Evolutionary conservation across 2,113 vertebrate species (phyloP), one percentile per base, ranked within the genome.

Genomic region (Pyxicephalus adspersus): DNA sequence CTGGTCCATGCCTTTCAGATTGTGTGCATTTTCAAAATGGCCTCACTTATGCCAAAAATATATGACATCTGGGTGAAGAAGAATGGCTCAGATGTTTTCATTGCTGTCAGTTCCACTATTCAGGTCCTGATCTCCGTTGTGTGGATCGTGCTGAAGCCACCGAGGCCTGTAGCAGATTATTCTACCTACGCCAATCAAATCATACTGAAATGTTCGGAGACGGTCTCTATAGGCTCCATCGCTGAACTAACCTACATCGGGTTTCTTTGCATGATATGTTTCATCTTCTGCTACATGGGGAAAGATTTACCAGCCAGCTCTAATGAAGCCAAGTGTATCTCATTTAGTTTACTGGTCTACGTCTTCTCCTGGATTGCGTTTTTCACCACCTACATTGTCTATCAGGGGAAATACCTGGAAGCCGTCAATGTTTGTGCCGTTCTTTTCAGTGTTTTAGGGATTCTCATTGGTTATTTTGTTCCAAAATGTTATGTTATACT

Each of bases 281-380:
- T 96, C 19, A 71, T 76, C 68, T 94, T 95, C 84, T 95, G 94
- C 83, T 96, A 96, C 86, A 89, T 91, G 89, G 95, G 94, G 54
- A 96, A 94, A 64, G 94, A 95, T 72, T 94, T 97, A 7, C 96
- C 96, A 0, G 95, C 95, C 83, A 94, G 94, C 84, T 97, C 97
- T 86, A 96, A 91, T 0, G 96, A 96, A 83, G 95, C 96, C 77
- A 96, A 96, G 87, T 90, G 92, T 20, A 92, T 96, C 79, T 95
- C 96, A 0, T 94, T 95, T 84, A 91, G 95, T 83, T 87, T 96
- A 31, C 87, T 97, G 17, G 84, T 96, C 76, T 90, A 92, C 60
- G 91, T 94, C 16, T 50, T 92, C 51, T 91, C 89, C 74, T 94
- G 94, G 91, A 90, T 94, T 29, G 7, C 86, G 26, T 94, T 88